Evolutionary conservation across 2,113 vertebrate species (phyloP).

Genomic region (Uria aalge): DNA sequence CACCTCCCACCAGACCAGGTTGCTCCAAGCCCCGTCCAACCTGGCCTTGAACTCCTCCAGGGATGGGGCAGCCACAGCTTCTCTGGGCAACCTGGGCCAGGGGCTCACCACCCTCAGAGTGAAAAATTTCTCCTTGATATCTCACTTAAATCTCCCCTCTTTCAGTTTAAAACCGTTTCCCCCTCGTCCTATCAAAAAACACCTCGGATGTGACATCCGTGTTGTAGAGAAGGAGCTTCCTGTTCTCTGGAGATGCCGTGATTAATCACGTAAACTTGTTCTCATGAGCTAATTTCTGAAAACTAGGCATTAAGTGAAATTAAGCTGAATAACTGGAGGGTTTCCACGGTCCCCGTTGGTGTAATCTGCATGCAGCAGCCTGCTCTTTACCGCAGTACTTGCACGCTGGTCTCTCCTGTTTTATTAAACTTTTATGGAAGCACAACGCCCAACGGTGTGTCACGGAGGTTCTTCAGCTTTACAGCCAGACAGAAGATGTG

Average conservation of each 20-base stretch:
- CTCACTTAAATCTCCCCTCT: neutral
- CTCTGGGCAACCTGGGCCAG: neutral
- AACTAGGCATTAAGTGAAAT: constrained; percentile 38
- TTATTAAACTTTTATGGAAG: neutral
- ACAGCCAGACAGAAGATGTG: neutral
- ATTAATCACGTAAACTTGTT: neutral
- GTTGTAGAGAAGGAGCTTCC: neutral
- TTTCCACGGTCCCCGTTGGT: neutral
- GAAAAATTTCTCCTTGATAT: neutral
- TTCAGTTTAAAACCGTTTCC: neutral
- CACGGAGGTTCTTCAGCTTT: rapidly evolving
- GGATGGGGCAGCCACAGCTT: neutral
- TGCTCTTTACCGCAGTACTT: neutral
- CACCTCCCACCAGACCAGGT: neutral
- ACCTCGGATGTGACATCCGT: neutral
- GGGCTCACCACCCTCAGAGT: neutral
- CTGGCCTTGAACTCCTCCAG: neutral
- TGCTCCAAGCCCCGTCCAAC: neutral
- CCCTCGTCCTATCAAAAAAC: neutral
- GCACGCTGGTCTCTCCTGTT: neutral
- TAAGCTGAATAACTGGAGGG: neutral
- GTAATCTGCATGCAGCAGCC: neutral
- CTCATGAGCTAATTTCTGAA: neutral
- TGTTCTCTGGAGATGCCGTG: neutral
- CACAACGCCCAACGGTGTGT: rapidly evolving